Evolutionary conservation across 35 echinoderm and acorn worm genomes (phyloP).

Genomic region (Lytechinus variegatus): DNA sequence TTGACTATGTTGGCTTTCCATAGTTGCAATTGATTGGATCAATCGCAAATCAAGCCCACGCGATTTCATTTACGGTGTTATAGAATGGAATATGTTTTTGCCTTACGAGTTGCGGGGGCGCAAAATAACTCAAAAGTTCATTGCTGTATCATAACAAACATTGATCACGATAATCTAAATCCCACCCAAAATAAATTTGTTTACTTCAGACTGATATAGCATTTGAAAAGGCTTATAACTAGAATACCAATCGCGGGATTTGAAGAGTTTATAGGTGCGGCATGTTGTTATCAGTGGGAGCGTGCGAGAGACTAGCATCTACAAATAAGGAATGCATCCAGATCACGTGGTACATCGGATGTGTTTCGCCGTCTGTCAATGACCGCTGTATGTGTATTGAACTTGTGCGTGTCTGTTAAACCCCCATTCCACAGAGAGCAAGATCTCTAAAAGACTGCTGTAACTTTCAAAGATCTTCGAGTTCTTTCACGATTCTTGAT

Average conservation of each 20-base stretch:
- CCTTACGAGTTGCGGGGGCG: not conserved
- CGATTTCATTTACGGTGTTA: no score
- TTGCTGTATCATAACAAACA: not conserved
- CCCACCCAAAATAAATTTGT: not conserved
- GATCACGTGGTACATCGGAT: not conserved
- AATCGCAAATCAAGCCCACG: no score
- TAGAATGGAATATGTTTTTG: no score
- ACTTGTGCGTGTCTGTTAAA: not conserved
- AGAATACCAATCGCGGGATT: not conserved
- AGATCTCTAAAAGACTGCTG: no score
- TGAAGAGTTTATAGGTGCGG: not conserved
- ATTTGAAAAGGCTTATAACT: not conserved
- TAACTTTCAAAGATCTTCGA: no score
- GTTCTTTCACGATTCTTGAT: no score
- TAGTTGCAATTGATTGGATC: no score
- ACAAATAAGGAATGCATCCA: constrained; percentile 10
- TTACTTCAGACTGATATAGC: not conserved
- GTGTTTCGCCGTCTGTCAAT: not conserved
- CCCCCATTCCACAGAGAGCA: no score
- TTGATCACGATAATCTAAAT: not conserved
- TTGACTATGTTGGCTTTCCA: no score
- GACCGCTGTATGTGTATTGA: not conserved
- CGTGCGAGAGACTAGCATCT: constrained; percentile 19
- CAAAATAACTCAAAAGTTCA: not conserved
- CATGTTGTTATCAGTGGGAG: not conserved